phyloP scores from a whole-genome alignment of 2,888 invertebrate species.

The Deilephila elpenor region DNA sequence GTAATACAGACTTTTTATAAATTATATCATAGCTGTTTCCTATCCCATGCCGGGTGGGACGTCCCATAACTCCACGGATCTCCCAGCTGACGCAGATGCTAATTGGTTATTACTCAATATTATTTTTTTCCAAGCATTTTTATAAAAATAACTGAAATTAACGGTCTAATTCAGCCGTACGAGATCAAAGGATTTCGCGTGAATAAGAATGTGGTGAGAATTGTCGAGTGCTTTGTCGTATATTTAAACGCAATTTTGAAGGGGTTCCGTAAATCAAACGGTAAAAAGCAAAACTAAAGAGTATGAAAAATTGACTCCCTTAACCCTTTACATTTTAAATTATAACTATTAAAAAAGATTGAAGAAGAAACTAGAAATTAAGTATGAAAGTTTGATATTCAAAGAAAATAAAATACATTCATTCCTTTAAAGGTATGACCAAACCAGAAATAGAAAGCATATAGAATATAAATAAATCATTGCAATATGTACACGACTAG shows the following conservation, averaged over 20 bases:
- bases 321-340: not conserved
- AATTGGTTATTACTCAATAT: slow-evolving; percentile 52
- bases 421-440: not conserved
- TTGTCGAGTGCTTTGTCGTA: not conserved
- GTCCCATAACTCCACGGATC: slow-evolving; percentile 38
- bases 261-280: not conserved
- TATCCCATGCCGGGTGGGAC: slow-evolving; percentile 33
- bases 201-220: slow-evolving; percentile 1
- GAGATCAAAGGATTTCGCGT: slow-evolving; percentile 50
- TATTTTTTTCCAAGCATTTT: slow-evolving; percentile 45
- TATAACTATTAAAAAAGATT: not conserved
- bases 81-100: slow-evolving; percentile 44
- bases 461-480: too few relatives aligned
- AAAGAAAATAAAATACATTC: not conserved
- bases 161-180: slow-evolving; percentile 44
- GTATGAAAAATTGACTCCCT: too few relatives aligned
- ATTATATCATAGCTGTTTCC: slow-evolving; percentile 44
- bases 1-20: not conserved
- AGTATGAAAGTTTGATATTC: not conserved
- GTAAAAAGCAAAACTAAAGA: too few relatives aligned
- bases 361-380: not conserved
- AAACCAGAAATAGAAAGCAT: too few relatives aligned
- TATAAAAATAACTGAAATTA: slow-evolving; percentile 48
- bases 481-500: too few relatives aligned
- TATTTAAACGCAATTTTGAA: not conserved